A percentile compares a stretch with the other conserved stretches of the same genome.
phyloP scores from a whole-genome alignment of 2,888 invertebrate genomes.

The Orchesellides sinensis region DNA sequence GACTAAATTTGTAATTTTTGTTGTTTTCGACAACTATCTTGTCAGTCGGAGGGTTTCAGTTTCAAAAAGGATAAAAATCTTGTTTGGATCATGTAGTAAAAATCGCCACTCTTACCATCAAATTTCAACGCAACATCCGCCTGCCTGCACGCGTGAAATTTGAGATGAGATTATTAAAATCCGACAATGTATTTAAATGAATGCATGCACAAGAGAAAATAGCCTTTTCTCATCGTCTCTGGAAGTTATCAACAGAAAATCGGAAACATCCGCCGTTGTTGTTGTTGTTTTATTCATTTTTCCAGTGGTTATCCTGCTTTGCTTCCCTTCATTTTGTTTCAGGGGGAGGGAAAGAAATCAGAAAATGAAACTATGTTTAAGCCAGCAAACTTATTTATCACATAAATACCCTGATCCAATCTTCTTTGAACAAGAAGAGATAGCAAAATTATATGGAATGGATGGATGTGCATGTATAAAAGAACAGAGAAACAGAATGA shows the following conservation, averaged over 20 bases:
- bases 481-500: constrained; percentile 20
- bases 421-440: constrained; percentile 49
- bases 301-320: constrained; percentile 25
- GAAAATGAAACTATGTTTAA: constrained; percentile 37
- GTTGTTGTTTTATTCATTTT: not conserved
- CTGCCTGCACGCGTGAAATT: constrained; percentile 61
- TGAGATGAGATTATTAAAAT: constrained; percentile 43
- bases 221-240: not conserved
- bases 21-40: not conserved
- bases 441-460: constrained; percentile 32
- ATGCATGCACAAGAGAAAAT: constrained; percentile 20
- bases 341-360: constrained; percentile 45
- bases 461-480: constrained; percentile 12
- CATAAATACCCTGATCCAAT: constrained; percentile 53
- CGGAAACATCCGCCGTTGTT: constrained; percentile 50
- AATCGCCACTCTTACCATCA: constrained; percentile 8
- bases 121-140: constrained; percentile 56
- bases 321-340: constrained; percentile 12
- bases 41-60: constrained; percentile 45
- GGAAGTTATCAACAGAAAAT: constrained; percentile 60
- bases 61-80: constrained; percentile 47
- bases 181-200: not conserved
- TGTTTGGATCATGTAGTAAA: constrained; percentile 24
- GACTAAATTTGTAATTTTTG: not conserved
- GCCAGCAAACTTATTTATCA: constrained; percentile 51